A percentile compares a stretch with the other conserved stretches of the same genome.
Evolutionary conservation across 2,113 vertebrate genomes (phyloP).

Genomic region (Triplophysa rosa): DNA sequence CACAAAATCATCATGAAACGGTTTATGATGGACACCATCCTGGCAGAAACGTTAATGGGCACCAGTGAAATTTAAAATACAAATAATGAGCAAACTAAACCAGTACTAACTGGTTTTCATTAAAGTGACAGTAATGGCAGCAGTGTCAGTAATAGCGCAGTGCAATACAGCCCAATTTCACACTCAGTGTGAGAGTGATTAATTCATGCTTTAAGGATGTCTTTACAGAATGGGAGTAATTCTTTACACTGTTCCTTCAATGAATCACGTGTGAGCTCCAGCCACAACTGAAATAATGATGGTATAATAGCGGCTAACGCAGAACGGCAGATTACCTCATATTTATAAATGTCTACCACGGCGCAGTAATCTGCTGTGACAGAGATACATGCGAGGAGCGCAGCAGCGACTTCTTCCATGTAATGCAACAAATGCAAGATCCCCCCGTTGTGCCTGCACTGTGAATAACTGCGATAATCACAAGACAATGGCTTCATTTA

Average conservation of each 20-base stretch:
- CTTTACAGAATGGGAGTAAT: slow-evolving; percentile 65
- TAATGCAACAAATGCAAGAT: slow-evolving; percentile 72
- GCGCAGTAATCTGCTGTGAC: slow-evolving; percentile 69
- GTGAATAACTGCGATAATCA: slow-evolving; percentile 78
- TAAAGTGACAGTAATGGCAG: too few species aligned
- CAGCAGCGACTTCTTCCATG: slow-evolving; percentile 67
- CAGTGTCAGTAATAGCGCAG: slow-evolving; percentile 26
- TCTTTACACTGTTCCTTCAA: slow-evolving; percentile 67
- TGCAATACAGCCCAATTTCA: slow-evolving; percentile 59
- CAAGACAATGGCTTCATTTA: slow-evolving; percentile 75
- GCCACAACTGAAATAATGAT: slow-evolving; percentile 70
- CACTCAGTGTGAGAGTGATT: slow-evolving; percentile 58
- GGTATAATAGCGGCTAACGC: slow-evolving; percentile 73
- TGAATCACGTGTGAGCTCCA: slow-evolving; percentile 66
- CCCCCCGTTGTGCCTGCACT: slow-evolving; percentile 64
- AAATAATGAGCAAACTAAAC: not conserved
- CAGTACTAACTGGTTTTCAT: not conserved
- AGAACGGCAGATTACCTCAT: slow-evolving; percentile 67
- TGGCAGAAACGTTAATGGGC: not conserved
- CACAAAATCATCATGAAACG: slow-evolving; percentile 26
- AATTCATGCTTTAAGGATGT: slow-evolving; percentile 64
- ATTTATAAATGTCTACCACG: slow-evolving; percentile 73
- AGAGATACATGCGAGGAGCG: slow-evolving; percentile 63
- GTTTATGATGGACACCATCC: slow-evolving; percentile 24
- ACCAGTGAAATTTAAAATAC: not conserved